Base-by-base conservation (phyloP, 2,113 vertebrate species). In the Mustela nigripes region DNA sequence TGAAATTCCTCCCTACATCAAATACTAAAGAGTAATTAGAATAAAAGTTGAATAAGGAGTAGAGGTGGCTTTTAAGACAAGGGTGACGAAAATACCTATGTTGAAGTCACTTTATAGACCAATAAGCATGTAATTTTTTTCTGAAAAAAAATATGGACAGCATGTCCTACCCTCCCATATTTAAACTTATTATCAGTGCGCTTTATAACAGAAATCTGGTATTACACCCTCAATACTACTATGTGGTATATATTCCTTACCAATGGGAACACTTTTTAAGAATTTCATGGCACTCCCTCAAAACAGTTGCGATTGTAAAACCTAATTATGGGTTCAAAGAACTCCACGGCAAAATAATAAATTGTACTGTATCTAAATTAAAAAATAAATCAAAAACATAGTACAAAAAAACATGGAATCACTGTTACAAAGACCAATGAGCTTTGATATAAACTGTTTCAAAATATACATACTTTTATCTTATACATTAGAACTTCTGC, bases 171-270 rank as follows among this genome's bases (percentile, higher is more conserved):
- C 31, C 28, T 89, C 62, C 69, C 82, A 86, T 4, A 76, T 91
- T 89, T 96, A 63, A 86, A 11, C 36, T 56, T 65, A 58, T 85
- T 62, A 45, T 33, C 45, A 91, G 39, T 97, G 92, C 19, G 85
- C 67, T 91, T 88, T 94, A 31, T 92, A 84, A 74, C 3, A 97
- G n/a, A 96, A 95, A 96, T 79, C 28, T 93, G 22, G 76, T 8
- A 94, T 80, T 91, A 91, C 12, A 92, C 79, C 58, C 62, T 95
- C 89, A 97, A 76, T 48, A 84, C 24, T 91, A 79, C 53, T 33
- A 22, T 28, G 50, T 33, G 21, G 33, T 78, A 91, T 62, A 92
- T 53, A 93, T 91, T 86, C 39, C 50, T 87, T 81, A 85, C 69
- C 85, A 90, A 95, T 78, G 11, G 65, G 39, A 93, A 92, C 21